A percentile compares a stretch with the other conserved stretches of the same genome.
Conservation (phyloP, 2,797 vertebrate genomes). For the Bucorvus abyssinicus region DNA sequence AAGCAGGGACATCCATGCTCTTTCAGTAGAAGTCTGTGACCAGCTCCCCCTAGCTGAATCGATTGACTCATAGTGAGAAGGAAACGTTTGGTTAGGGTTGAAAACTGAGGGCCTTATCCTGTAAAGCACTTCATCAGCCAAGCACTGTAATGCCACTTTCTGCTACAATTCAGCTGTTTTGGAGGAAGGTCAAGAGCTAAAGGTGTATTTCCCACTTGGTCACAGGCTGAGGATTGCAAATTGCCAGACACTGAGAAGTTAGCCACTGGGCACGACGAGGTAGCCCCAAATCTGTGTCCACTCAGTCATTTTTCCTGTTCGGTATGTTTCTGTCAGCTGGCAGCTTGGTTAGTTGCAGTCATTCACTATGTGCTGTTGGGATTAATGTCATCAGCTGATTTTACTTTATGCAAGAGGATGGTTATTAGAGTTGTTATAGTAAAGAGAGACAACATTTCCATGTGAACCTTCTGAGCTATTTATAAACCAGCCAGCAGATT, state of each 20-base stretch:
- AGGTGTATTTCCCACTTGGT: neutral
- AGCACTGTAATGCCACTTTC: neutral
- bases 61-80: neutral
- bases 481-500: neutral
- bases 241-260: neutral
- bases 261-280: neutral
- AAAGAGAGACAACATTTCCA: neutral
- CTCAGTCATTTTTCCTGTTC: neutral
- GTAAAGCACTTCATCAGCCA: neutral
- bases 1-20: rapidly evolving
- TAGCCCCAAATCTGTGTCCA: neutral
- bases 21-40: neutral
- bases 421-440: neutral
- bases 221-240: neutral
- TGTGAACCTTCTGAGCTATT: neutral
- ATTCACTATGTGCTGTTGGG: neutral
- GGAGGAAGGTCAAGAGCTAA: neutral
- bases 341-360: neutral
- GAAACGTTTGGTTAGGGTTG: neutral
- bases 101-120: neutral
- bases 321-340: neutral
- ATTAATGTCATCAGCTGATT: neutral
- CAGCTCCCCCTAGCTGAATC: neutral
- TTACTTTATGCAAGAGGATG: neutral
- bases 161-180: neutral